Percentiles rank a stretch among this genome's conserved stretches.
These are phyloP conservation scores for Xestoiulus laeticollis DNA, from an alignment of 2,888 invertebrate genomes.

Conservation along the genomic window DNA sequence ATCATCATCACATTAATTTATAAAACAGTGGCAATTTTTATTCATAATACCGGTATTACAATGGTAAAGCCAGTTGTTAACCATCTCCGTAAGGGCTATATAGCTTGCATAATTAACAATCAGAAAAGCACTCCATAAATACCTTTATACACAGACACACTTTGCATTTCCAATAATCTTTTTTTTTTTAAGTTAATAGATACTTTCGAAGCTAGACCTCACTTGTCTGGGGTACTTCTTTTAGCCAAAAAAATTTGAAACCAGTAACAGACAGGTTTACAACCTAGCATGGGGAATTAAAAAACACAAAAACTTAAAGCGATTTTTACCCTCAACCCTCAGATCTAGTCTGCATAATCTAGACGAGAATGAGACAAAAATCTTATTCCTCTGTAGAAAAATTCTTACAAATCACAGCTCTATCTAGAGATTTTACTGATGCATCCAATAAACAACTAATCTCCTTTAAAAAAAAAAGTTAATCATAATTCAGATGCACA, in stretches of 20 bases:
- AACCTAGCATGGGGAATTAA: not conserved
- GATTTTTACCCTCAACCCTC: conserved; percentile 19
- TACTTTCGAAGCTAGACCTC: not conserved
- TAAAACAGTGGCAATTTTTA: conserved; percentile 22
- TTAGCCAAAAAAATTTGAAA: not conserved
- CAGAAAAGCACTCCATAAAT: conserved; percentile 13
- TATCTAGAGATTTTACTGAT: conserved; percentile 13
- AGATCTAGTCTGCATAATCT: not conserved
- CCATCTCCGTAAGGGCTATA: conserved; percentile 29
- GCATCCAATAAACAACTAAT: not conserved
- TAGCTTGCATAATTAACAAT: conserved; percentile 14
- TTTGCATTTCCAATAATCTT: conserved; percentile 1
- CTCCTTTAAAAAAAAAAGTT: not conserved
- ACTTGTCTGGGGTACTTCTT: not conserved
- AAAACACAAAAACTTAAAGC: not conserved
- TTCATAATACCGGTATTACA: conserved; percentile 48
- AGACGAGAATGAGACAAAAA: conserved; percentile 21
- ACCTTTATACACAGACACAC: not conserved
- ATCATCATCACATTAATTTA: not conserved
- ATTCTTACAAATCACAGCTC: conserved; percentile 20
- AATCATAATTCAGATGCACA: not conserved
- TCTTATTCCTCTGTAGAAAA: not conserved
- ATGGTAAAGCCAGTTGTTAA: conserved; percentile 43
- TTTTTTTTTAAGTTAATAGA: not conserved
- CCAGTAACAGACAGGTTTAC: not conserved